Evolutionary conservation across 1,140 invertebrate genomes (phyloP), one percentile per base, ranked within the genome.

Genomic region (Brachionus rotundiformis): DNA sequence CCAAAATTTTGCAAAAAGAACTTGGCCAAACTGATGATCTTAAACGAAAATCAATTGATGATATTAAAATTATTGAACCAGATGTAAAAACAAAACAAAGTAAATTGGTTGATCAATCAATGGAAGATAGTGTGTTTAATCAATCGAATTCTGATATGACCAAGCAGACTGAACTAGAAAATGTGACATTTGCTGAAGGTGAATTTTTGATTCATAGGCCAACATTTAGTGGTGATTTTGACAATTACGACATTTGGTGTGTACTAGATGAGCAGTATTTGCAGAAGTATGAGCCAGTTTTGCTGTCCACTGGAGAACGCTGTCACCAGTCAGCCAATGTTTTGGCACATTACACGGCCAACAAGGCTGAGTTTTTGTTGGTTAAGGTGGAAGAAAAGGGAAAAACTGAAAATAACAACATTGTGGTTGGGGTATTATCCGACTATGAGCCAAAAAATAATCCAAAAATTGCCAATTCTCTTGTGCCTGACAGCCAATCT

Each of bases 191-290:
- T 63, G 16, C 8, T 7, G 44, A 54, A 63, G 76, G 76, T 23
- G 76, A 79, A 63, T 79, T 79, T 79, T 25, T 79, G 8, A 79
- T 79, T 10, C 76, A 79, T 63, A 54, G 16, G 13, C 59, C 76
- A 41, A 79, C 76, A 6, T 79, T 79, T n/a, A 79, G 76, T 25
- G 76, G 76, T 39, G 76, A 79, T 41, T 79, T 79, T 79, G 76
- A 79, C 33, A 79, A 79, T 39, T 79, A 79, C 27, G 76, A 79
- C 19, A 79, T 79, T 11, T 79, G 76, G 76, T 79, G 76, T 29
- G 76, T 79, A 5, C 16, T 79, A 23, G 59, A 79, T 19, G 76
- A 79, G 31, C 76, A 79, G 36, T 79, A 59, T 25, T 27, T 79
- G 36, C 76, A 79, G 41, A 79, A 79, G 54, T 79, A 79, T 27